These are phyloP conservation scores for Smutsia gigantea DNA, from an alignment of 2,797 vertebrate species.

Conservation along the genomic window DNA sequence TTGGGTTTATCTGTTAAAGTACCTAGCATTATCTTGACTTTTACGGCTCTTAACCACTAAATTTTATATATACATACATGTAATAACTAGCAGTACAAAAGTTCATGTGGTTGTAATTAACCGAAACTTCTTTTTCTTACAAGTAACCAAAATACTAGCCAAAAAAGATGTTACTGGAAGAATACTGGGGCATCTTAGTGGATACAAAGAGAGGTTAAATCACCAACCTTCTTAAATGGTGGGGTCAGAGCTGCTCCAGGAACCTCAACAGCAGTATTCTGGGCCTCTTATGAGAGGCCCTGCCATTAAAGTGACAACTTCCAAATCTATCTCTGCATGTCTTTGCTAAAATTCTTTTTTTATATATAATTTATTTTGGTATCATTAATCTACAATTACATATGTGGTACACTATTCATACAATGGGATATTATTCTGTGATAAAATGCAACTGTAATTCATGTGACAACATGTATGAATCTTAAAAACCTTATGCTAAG, in stretches of 20 bases:
- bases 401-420: too few relatives aligned
- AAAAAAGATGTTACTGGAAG: neutral
- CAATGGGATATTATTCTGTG: too few relatives aligned
- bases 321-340: neutral
- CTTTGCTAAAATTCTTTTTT: neutral
- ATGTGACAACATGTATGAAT: too few relatives aligned
- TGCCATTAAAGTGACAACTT: neutral
- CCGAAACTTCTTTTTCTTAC: neutral
- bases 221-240: neutral
- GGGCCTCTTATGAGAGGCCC: neutral
- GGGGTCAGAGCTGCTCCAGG: neutral
- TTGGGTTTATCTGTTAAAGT: neutral
- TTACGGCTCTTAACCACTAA: neutral
- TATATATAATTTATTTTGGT: too few relatives aligned
- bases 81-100: neutral
- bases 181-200: neutral
- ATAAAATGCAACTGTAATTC: too few relatives aligned
- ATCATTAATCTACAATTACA: too few relatives aligned
- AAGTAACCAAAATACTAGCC: neutral
- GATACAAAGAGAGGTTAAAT: neutral
- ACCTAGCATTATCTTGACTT: neutral
- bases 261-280: neutral
- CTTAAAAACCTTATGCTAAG: too few relatives aligned
- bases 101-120: neutral
- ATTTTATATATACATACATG: neutral